These are phyloP conservation scores for Proterorhinus semilunaris DNA, from an alignment of 2,113 vertebrate species.

Conservation along the genomic window DNA sequence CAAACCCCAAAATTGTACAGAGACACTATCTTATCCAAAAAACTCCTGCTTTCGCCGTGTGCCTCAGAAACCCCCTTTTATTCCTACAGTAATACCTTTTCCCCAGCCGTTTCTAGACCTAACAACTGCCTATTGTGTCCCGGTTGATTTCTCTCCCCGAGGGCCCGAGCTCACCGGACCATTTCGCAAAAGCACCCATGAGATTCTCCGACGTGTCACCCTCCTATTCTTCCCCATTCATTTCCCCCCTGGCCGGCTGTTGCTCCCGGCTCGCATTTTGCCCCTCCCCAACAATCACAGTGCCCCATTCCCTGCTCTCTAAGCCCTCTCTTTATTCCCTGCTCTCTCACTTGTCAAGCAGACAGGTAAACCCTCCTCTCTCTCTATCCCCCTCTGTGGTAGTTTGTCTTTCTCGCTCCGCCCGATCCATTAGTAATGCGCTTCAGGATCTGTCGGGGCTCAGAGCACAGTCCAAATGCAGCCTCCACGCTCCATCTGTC, in stretches of 20 bases:
- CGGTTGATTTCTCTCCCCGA: conserved; percentile 8
- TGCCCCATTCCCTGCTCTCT: conserved; percentile 10
- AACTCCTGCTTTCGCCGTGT: not conserved
- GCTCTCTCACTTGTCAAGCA: conserved; percentile 17
- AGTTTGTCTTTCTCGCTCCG: conserved; percentile 50
- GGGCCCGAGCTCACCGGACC: conserved; percentile 16
- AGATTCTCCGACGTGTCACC: conserved; percentile 41
- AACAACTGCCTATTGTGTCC: not conserved
- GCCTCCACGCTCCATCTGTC: conserved; percentile 36
- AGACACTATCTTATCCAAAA: not conserved
- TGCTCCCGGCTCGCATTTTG: conserved; percentile 3
- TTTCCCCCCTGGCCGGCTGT: conserved; percentile 10
- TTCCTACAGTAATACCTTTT: not conserved
- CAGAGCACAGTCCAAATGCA: conserved; percentile 24
- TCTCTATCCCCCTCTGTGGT: not conserved
- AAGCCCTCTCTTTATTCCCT: conserved; percentile 24
- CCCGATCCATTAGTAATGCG: conserved; percentile 63
- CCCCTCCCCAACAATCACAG: not conserved
- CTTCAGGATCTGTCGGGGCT: conserved; percentile 46
- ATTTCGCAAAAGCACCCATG: conserved; percentile 1
- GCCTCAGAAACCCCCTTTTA: not conserved
- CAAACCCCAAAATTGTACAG: not conserved
- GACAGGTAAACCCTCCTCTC: conserved; percentile 18
- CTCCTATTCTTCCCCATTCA: conserved; percentile 18
- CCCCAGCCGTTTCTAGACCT: not conserved